A percentile compares a stretch with the other conserved stretches of the same genome.
Evolutionary conservation across 2,113 vertebrate genomes (phyloP).

Genomic region (Scomber scombrus): DNA sequence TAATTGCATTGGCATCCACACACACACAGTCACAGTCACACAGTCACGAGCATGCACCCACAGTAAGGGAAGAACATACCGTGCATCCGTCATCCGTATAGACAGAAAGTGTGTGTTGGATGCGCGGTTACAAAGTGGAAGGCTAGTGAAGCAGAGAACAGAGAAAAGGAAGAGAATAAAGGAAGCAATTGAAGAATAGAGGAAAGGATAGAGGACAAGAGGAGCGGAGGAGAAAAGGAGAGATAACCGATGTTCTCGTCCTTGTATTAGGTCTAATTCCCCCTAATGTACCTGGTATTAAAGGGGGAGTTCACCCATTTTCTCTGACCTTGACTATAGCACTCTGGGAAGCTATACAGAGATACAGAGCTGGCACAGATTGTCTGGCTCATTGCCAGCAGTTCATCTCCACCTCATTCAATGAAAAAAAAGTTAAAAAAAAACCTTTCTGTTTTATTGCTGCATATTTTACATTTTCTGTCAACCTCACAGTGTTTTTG

Average conservation of each 20-base stretch:
- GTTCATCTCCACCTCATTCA: constrained; percentile 61
- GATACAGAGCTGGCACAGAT: constrained; percentile 62
- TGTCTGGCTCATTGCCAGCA: constrained; percentile 66
- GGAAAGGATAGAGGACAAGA: constrained; percentile 34
- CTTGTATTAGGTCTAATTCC: constrained; percentile 78
- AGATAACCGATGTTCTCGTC: constrained; percentile 73
- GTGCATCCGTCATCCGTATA: constrained; percentile 47
- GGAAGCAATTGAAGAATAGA: constrained; percentile 16
- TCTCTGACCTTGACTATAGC: constrained; percentile 78
- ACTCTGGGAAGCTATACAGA: constrained; percentile 57
- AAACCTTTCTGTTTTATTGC: constrained; percentile 53
- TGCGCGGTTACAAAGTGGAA: constrained; percentile 13
- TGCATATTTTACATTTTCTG: constrained; percentile 59
- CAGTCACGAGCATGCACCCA: not conserved
- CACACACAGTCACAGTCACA: constrained; percentile 7
- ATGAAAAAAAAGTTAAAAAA: constrained; percentile 37
- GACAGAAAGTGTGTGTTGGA: constrained; percentile 21
- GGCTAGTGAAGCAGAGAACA: not conserved
- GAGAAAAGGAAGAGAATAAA: constrained; percentile 10
- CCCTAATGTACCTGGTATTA: constrained; percentile 78
- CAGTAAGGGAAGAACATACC: constrained; percentile 18
- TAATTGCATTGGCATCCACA: constrained; percentile 64
- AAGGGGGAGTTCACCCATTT: constrained; percentile 81
- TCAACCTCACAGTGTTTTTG: constrained; percentile 28
- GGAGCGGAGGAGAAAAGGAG: constrained; percentile 40